Base-by-base conservation (phyloP, 2,888 invertebrate genomes). In the Liopterus haemorrhoidalis region DNA sequence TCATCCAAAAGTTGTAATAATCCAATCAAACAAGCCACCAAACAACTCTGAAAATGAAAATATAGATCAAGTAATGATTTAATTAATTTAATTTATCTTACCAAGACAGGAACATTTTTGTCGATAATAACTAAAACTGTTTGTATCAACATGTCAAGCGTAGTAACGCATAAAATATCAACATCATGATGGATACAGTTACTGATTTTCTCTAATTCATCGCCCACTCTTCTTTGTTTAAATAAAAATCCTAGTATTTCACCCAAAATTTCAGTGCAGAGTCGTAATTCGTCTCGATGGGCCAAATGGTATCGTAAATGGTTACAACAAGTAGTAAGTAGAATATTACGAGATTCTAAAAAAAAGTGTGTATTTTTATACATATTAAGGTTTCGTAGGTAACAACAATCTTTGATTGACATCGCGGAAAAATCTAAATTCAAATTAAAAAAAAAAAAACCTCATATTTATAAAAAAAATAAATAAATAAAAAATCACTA, bases 21-120 rank as follows among this genome's bases (percentile, higher is more conserved):
- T 1, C 91, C 90, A 16, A 92, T 76, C 12, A 95, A 70, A 60
- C 89, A 91, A 1, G 90, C 85, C 8, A 94, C 91, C 65, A 95
- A 72, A 53, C 85, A 82, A 2, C 91, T 85, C 85, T 85, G 65
- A 32, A 69, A 63, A 9, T 41, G 6, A 25, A 51, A 21, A 28
- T 14, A 33, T 20, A 50, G 35, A 12, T 40, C 40, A 12, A 16
- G 37, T n/a, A 30, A 12, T 14, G 8, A 2, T 19, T 22, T 35
- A 31, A 11, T 25, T 28, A 5, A 24, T 30, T 32, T 33, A 8
- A 36, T 19, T 36, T 32, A 37, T 60, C 59, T 63, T 59, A 79
- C 79, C 62, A 83, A 68, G 9, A 86, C 80, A 0, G 81, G 75
- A 4, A 82, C 77, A 15, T 81, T 83, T 21, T 85, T 81, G 50